Conservation (phyloP, 2,797 vertebrate species). For the Neomorphus geoffroyi region DNA sequence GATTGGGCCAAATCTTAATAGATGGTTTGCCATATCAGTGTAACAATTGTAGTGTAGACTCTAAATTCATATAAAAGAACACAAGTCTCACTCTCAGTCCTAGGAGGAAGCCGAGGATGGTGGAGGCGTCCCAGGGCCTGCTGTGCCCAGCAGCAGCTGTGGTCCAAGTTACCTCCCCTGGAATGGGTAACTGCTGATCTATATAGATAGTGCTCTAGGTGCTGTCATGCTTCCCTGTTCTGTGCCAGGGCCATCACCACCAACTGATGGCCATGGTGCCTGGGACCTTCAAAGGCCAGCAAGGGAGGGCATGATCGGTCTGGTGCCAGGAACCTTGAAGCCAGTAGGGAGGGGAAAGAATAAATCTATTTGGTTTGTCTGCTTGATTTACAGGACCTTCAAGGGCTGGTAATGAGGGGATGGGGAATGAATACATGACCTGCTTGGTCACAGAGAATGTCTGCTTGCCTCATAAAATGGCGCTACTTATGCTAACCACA, state of each 20-base stretch:
- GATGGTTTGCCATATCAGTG: background rate
- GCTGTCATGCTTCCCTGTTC: accelerated
- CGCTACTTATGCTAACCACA: background rate
- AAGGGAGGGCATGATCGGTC: background rate
- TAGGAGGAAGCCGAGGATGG: background rate
- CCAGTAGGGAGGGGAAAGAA: background rate
- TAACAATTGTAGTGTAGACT: background rate
- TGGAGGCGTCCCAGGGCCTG: background rate
- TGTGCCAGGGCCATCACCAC: background rate
- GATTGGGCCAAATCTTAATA: background rate
- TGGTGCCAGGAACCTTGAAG: background rate
- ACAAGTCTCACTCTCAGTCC: accelerated
- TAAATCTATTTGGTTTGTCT: background rate
- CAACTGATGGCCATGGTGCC: no score
- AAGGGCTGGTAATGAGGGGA: background rate
- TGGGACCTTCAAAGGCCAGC: background rate
- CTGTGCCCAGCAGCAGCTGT: background rate
- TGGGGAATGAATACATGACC: accelerated
- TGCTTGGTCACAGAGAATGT: accelerated
- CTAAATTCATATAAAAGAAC: background rate
- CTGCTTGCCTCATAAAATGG: background rate
- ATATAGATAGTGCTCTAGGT: background rate
- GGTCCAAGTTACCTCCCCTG: background rate
- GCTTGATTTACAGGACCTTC: background rate
- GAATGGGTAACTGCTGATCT: background rate